Evolutionary conservation across 2,797 vertebrate genomes (phyloP).

Genomic region (Lagorchestes hirsutus): DNA sequence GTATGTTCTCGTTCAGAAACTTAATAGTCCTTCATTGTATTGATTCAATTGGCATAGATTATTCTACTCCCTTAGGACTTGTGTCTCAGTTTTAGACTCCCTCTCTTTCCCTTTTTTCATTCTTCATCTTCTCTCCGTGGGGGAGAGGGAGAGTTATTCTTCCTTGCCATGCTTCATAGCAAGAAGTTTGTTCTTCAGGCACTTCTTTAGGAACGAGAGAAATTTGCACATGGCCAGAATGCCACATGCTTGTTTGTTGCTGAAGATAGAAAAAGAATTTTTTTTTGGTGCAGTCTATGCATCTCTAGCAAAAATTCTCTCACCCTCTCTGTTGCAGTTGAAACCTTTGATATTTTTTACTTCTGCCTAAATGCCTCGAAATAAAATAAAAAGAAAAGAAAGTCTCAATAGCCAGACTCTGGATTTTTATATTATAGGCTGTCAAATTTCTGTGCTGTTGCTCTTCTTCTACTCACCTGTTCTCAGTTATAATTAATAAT

Average conservation of each 20-base stretch:
- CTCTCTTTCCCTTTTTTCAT: neutral
- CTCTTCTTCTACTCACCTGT: neutral
- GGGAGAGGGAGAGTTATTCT: neutral
- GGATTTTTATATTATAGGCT: too few relatives aligned
- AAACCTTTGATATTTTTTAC: neutral
- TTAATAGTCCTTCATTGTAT: neutral
- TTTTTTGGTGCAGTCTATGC: neutral
- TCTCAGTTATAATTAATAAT: neutral
- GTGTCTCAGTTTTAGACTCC: neutral
- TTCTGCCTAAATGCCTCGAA: neutral
- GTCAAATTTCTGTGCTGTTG: neutral
- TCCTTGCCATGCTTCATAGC: neutral
- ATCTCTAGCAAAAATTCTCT: neutral
- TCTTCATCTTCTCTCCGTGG: neutral
- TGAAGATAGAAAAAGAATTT: neutral
- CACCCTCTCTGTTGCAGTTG: neutral
- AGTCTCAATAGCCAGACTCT: too few relatives aligned
- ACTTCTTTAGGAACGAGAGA: neutral
- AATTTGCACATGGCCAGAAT: neutral
- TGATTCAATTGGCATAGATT: neutral
- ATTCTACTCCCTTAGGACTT: too few relatives aligned
- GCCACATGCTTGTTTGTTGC: too few relatives aligned
- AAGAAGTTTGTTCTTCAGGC: neutral
- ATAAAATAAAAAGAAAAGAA: neutral
- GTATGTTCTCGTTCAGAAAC: too few relatives aligned